A percentile compares a stretch with the other conserved stretches of the same genome.
Conservation (phyloP, 1,140 invertebrate genomes). For the Cylas formicarius region DNA sequence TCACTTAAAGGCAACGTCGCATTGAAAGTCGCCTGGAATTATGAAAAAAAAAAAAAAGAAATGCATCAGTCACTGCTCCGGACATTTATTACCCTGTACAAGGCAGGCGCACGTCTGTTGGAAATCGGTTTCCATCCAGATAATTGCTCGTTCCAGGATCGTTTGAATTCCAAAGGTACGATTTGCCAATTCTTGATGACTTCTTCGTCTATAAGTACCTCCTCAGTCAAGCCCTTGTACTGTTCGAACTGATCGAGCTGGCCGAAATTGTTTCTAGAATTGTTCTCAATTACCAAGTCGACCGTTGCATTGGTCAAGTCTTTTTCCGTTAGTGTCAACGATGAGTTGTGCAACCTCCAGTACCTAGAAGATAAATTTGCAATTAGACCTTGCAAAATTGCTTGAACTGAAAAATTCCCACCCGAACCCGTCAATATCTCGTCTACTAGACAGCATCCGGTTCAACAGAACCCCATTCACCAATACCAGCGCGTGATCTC, state of each 20-base stretch:
- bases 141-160: conserved; percentile 36
- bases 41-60: conserved; percentile 9
- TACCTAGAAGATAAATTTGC: conserved; percentile 40
- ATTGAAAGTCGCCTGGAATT: conserved; percentile 5
- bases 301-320: conserved; percentile 35
- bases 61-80: too few relatives aligned
- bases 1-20: conserved; percentile 16
- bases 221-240: conserved; percentile 45
- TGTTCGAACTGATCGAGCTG: conserved; percentile 42
- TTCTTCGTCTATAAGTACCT: conserved; percentile 43
- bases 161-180: conserved; percentile 49
- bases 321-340: conserved; percentile 21
- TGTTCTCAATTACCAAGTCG: conserved; percentile 54
- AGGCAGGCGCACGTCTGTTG: conserved; percentile 24
- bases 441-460: conserved; percentile 24
- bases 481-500: conserved; percentile 48
- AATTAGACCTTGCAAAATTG: conserved; percentile 37
- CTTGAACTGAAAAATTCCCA: conserved; percentile 21
- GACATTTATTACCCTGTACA: conserved; percentile 36
- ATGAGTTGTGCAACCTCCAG: conserved; percentile 41
- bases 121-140: conserved; percentile 19
- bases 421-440: conserved; percentile 37
- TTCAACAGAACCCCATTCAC: conserved; percentile 42
- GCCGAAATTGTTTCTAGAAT: conserved; percentile 52
- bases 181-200: conserved; percentile 44